phyloP scores from a whole-genome alignment of 2,797 vertebrate species.

The Smutsia temminckii region DNA sequence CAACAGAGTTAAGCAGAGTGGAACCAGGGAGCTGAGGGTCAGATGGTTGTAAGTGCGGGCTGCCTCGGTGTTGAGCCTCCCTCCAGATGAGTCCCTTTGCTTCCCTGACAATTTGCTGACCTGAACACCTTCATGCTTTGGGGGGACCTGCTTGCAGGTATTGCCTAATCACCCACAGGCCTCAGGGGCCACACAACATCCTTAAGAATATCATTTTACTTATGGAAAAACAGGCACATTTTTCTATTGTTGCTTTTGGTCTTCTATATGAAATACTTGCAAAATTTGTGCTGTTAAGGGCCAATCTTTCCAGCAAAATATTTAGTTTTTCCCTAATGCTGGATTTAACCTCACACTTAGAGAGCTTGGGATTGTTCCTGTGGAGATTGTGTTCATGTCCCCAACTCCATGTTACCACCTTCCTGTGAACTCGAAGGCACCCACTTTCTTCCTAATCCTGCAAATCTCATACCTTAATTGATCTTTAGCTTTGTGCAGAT shows the following conservation, averaged over 20 bases:
- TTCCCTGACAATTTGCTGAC: neutral
- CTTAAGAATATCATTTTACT: neutral
- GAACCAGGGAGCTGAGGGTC: neutral
- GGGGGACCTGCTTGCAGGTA: neutral
- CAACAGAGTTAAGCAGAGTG: neutral
- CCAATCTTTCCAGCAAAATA: neutral
- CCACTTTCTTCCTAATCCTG: neutral
- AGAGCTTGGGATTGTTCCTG: neutral
- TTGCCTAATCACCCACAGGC: neutral
- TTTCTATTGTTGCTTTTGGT: neutral
- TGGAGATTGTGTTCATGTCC: neutral
- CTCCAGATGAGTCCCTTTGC: neutral
- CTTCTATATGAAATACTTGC: neutral
- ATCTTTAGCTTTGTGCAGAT: neutral
- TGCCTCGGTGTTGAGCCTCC: neutral
- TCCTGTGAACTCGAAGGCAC: neutral
- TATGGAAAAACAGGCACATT: neutral
- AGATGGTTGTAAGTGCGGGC: rapidly evolving
- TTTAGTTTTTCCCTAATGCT: neutral
- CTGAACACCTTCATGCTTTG: neutral
- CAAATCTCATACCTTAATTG: neutral
- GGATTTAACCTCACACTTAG: neutral
- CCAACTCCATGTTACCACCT: neutral
- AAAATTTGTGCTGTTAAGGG: neutral
- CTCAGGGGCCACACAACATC: neutral